A percentile compares a stretch with the other conserved stretches of the same genome.
phyloP scores from a whole-genome alignment of 2,797 vertebrate species.

The Artibeus jamaicensis region DNA sequence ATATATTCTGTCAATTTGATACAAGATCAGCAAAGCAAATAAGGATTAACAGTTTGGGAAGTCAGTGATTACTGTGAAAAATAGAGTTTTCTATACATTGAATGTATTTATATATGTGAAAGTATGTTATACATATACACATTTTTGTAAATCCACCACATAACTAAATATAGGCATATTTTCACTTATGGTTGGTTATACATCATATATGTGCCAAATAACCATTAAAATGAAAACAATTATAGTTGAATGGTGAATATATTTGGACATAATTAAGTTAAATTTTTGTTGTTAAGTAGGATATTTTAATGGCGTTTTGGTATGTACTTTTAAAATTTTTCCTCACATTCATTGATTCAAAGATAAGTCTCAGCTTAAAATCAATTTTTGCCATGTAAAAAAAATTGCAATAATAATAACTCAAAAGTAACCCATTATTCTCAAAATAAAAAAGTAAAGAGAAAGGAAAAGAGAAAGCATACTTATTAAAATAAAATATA shows the following conservation, averaged over 20 bases:
- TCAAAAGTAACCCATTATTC: neutral
- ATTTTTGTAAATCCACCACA: neutral
- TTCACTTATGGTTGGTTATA: neutral
- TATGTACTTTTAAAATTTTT: no score
- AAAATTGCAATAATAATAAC: neutral
- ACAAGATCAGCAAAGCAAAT: neutral
- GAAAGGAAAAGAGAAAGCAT: neutral
- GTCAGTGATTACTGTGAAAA: neutral
- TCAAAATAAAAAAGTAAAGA: neutral
- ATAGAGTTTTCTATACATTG: neutral
- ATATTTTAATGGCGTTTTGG: neutral
- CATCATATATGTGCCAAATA: neutral
- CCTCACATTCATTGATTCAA: neutral
- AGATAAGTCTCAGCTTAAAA: neutral
- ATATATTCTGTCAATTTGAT: neutral
- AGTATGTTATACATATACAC: neutral
- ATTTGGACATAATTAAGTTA: neutral
- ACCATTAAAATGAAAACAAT: neutral
- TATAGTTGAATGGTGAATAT: neutral
- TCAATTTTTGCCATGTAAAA: neutral
- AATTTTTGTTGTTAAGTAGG: neutral
- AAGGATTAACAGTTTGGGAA: neutral
- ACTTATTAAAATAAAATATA: neutral
- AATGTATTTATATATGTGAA: neutral
- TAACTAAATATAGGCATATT: neutral